Percentiles rank a stretch among this genome's conserved stretches.
phyloP scores from a whole-genome alignment of 2,113 vertebrate species.

The Empidonax alnorum region DNA sequence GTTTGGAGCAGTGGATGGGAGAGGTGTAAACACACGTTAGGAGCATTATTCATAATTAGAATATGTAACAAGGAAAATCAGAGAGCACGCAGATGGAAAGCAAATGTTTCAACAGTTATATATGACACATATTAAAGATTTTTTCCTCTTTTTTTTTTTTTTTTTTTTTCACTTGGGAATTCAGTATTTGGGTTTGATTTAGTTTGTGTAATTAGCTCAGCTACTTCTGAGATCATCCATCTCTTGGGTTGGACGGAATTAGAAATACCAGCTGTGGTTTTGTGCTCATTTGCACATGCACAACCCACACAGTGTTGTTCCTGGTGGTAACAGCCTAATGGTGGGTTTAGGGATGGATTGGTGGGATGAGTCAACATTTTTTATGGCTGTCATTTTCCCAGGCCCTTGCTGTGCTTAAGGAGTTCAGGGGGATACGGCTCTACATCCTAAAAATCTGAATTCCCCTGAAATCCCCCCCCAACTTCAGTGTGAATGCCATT shows the following conservation, averaged over 20 bases:
- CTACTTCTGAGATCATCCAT: not conserved
- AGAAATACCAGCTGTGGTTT: constrained; percentile 35
- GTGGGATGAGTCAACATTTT: not conserved
- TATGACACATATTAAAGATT: not conserved
- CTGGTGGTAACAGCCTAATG: constrained; percentile 5
- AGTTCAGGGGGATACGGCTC: not conserved
- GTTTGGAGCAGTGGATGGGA: not conserved
- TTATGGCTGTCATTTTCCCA: not conserved
- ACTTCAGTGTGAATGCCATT: not conserved
- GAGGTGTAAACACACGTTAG: not conserved
- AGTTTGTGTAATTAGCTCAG: not conserved
- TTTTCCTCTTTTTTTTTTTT: not conserved
- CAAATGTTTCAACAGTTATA: not conserved
- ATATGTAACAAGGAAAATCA: not conserved
- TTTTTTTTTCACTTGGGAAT: not conserved
- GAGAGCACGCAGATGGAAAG: constrained; percentile 1
- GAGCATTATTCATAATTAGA: constrained; percentile 32
- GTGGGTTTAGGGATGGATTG: not conserved
- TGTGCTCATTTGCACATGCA: constrained; percentile 14
- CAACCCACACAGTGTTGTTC: constrained; percentile 3
- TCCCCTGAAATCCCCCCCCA: not conserved
- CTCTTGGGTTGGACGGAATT: not conserved
- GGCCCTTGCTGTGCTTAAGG: not conserved
- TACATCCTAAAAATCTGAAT: not conserved
- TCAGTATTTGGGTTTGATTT: constrained; percentile 41